These are phyloP conservation scores for Euura lappo DNA, from an alignment of 1,140 invertebrate genomes.

Conservation along the genomic window DNA sequence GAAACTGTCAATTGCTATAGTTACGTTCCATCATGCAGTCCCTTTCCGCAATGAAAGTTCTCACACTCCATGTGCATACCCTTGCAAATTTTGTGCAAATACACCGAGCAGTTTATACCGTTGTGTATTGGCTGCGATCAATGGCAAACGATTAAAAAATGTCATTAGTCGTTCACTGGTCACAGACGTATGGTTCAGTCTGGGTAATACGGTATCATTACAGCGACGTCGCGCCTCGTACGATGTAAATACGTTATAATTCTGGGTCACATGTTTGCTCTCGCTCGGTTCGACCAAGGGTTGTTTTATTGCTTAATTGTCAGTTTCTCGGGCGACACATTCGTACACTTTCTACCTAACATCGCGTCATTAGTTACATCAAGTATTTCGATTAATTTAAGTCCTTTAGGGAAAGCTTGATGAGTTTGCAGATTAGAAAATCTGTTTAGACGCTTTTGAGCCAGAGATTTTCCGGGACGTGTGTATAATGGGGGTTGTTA, in stretches of 20 bases:
- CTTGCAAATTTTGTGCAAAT: not conserved
- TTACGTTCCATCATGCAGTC: no score
- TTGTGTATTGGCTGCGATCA: not conserved
- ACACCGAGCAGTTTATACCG: not conserved
- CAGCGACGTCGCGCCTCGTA: not conserved
- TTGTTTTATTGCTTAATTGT: conserved; percentile 2
- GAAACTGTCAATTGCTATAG: no score
- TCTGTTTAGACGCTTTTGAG: no score
- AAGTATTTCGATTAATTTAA: not conserved
- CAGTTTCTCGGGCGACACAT: not conserved
- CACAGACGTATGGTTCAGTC: conserved; percentile 6
- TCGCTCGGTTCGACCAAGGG: not conserved
- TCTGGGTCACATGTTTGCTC: not conserved
- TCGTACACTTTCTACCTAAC: not conserved
- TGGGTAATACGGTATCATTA: not conserved
- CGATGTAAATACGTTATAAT: not conserved
- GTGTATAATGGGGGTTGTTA: conserved; percentile 20
- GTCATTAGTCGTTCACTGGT: not conserved
- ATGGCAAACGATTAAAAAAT: not conserved
- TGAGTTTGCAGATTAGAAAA: no score
- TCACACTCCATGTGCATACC: no score
- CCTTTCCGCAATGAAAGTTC: no score
- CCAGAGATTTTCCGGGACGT: no score
- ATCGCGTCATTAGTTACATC: not conserved
- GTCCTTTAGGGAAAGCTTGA: no score